Percentiles rank a stretch among this genome's conserved stretches.
Evolutionary conservation across 2,113 vertebrate species (phyloP).

Genomic region (Hypocryptadius cinnamomeus): DNA sequence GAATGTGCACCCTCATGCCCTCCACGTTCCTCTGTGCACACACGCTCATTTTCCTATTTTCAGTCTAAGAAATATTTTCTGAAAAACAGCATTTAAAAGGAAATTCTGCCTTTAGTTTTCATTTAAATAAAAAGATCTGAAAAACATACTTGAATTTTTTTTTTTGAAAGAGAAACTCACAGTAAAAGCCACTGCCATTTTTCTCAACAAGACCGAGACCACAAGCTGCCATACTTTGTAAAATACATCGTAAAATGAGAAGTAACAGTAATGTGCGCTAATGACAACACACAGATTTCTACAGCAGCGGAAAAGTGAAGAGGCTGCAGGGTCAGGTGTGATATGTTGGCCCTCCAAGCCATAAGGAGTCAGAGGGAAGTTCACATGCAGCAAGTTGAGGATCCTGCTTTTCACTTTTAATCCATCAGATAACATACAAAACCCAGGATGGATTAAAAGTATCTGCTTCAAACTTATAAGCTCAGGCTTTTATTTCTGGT

Average conservation of each 20-base stretch:
- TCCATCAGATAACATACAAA: neutral
- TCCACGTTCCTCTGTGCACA: neutral
- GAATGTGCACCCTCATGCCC: conserved; percentile 38
- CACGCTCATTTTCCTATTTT: neutral
- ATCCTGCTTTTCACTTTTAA: fast-evolving
- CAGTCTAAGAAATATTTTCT: neutral
- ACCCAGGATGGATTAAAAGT: neutral
- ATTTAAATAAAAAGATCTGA: neutral
- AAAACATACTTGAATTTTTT: neutral
- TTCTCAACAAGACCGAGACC: neutral
- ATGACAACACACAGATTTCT: neutral
- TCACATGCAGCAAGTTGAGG: neutral
- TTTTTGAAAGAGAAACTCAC: neutral
- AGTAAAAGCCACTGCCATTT: neutral
- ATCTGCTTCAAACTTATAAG: neutral
- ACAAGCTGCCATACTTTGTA: neutral
- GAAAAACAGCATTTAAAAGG: neutral
- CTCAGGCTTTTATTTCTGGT: neutral
- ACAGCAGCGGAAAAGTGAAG: neutral
- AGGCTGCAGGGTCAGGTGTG: neutral
- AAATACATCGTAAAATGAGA: neutral
- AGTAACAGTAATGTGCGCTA: neutral
- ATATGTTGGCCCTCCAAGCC: neutral
- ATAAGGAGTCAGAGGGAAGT: neutral
- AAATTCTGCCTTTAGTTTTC: neutral